These are phyloP conservation scores for Coptodon rendalli DNA, from an alignment of 2,113 vertebrate species.

Conservation along the genomic window DNA sequence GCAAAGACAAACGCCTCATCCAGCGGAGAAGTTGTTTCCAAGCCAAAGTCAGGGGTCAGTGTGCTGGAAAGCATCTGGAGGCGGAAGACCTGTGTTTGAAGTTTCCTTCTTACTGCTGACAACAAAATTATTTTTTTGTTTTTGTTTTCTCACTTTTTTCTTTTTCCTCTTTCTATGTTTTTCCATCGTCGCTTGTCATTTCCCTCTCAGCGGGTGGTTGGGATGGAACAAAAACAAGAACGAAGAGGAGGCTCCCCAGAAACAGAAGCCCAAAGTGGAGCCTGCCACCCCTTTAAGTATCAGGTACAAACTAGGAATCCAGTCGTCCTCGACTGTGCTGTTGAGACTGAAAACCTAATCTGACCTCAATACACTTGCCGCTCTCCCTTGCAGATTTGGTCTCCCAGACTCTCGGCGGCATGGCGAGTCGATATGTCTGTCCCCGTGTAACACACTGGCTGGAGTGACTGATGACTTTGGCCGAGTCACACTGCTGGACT, in stretches of 20 bases:
- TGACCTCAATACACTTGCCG: not conserved
- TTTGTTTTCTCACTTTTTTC: not conserved
- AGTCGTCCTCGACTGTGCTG: rapidly evolving
- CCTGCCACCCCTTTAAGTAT: slow-evolving; percentile 87
- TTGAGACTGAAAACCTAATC: rapidly evolving
- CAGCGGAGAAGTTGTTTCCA: not conserved
- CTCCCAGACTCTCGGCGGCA: slow-evolving; percentile 94
- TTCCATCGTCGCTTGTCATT: not conserved
- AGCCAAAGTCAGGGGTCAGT: not conserved
- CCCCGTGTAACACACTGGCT: slow-evolving; percentile 91
- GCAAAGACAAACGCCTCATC: not conserved
- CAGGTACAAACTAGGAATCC: slow-evolving; percentile 64
- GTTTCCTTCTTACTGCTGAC: not conserved
- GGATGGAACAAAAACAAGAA: slow-evolving; percentile 87
- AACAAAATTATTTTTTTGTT: not conserved
- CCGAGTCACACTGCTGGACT: slow-evolving; percentile 86
- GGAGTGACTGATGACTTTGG: slow-evolving; percentile 98
- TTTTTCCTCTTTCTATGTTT: not conserved
- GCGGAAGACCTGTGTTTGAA: not conserved
- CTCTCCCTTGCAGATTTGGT: slow-evolving; percentile 79
- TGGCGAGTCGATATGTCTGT: slow-evolving; percentile 91
- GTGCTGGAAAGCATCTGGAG: not conserved
- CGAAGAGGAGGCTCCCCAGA: slow-evolving; percentile 85
- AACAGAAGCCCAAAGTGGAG: slow-evolving; percentile 94
- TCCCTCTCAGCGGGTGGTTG: slow-evolving; percentile 85